Base-by-base conservation (phyloP, 2,797 vertebrate species). In the Coranthus polyacanthus region DNA sequence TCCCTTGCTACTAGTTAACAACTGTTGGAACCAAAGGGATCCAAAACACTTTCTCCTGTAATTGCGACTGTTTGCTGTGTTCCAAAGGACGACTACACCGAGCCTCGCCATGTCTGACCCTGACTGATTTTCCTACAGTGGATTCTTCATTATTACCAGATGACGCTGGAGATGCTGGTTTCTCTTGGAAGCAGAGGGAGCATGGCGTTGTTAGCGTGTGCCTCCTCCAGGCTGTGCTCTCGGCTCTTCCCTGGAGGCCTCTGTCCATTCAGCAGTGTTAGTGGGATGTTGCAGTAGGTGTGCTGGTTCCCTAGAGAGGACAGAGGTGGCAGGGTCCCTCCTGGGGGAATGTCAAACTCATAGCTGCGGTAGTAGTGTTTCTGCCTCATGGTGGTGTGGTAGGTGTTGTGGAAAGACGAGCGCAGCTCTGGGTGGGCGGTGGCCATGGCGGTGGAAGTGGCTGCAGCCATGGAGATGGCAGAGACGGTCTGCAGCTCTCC, bases 241-340 rank as follows among this genome's bases (percentile, higher is more conserved):
- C 96, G 95, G 68, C 93, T 94, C 95, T 98, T 99, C 92, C 94
- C 95, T 39, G 96, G 94, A 0, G 97, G 96, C 90, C 97, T 94
- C 93, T 99, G 98, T 72, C 98, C 98, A 0, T 99, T 99, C 90
- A 99, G 97, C 83, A 99, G 96, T 87, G 97, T 98, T 82, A 99
- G 97, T 55, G 98, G 98, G 96, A 99, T 98, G 96, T 99, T 99
- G 95, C 98, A 99, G 94, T 99, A 99, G 94, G 98, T 99, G 94
- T 98, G 97, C 93, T 99, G 98, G 94, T 96, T 96, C 83, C 96
- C 97, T 93, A 97, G 94, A 81, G 97, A 96, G 82, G 96, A 96
- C 79, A 98, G 94, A 4, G 97, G 95, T 3, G 97, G 98, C 93
- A 99, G 95, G 89, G 97, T 97, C 85, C 96, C 97, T 1, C 96